These are phyloP conservation scores for Nyctibius grandis DNA, from an alignment of 2,797 vertebrate genomes.

Conservation along the genomic window DNA sequence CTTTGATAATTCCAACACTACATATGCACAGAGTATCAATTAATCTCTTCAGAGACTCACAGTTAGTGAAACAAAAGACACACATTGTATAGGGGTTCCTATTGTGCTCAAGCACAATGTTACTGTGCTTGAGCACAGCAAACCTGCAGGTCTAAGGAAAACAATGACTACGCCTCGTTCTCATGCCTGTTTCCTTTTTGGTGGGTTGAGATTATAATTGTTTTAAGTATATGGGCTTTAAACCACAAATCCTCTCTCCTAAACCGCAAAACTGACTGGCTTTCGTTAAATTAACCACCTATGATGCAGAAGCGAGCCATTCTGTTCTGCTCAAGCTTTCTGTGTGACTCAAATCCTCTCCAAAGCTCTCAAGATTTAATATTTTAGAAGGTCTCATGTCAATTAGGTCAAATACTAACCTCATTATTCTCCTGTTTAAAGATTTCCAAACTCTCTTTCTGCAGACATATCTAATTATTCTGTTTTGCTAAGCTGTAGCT, in stretches of 20 bases:
- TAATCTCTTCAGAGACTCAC: background rate
- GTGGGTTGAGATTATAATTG: background rate
- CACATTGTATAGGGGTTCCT: background rate
- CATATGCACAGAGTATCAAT: background rate
- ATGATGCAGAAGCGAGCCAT: background rate
- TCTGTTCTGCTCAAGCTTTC: background rate
- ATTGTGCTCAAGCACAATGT: background rate
- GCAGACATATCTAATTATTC: background rate
- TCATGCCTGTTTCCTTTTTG: background rate
- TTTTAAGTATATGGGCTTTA: background rate
- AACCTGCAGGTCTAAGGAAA: background rate
- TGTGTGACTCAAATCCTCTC: background rate
- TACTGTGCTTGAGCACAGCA: background rate
- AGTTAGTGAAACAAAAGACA: background rate
- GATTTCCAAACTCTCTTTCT: background rate
- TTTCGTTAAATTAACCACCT: background rate
- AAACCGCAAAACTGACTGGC: background rate
- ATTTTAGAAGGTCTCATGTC: background rate
- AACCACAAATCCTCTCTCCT: background rate
- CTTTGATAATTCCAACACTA: background rate
- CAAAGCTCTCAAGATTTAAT: background rate
- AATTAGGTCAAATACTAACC: conserved; percentile 28
- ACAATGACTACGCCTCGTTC: background rate
- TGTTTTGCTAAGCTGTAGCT: background rate
- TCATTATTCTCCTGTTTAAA: background rate